A percentile compares a stretch with the other conserved stretches of the same genome.
phyloP scores from a whole-genome alignment of 2,113 vertebrate genomes.

The Pipa parva region DNA sequence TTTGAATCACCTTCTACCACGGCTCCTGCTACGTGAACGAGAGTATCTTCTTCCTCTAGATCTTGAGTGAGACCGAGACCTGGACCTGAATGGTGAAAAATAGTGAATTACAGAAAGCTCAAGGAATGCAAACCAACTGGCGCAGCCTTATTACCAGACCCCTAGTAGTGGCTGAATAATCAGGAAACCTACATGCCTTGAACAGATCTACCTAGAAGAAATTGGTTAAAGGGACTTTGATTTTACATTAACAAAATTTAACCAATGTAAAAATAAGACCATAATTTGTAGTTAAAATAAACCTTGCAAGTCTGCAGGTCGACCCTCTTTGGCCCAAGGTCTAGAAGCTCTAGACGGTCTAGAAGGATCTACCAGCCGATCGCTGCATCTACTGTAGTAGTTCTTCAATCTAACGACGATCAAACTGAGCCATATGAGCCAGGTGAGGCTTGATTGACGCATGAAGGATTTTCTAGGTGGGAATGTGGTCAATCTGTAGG shows the following conservation, averaged over 20 bases:
- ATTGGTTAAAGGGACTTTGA: constrained; percentile 72
- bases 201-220: constrained; percentile 71
- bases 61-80: constrained; percentile 73
- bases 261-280: constrained; percentile 58
- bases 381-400: constrained; percentile 83
- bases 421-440: constrained; percentile 86
- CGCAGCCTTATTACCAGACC: constrained; percentile 49
- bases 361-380: constrained; percentile 91
- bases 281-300: constrained; percentile 92
- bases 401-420: constrained; percentile 93
- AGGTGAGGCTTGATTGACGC: constrained; percentile 92
- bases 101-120: constrained; percentile 35
- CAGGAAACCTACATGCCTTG: constrained; percentile 64
- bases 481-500: constrained; percentile 84
- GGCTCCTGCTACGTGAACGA: constrained; percentile 75
- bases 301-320: constrained; percentile 94
- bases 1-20: constrained; percentile 69
- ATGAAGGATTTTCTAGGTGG: constrained; percentile 87
- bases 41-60: constrained; percentile 73
- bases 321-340: constrained; percentile 93
- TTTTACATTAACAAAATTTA: constrained; percentile 75
- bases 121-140: neutral
- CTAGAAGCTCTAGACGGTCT: constrained; percentile 89
- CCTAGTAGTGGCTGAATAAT: constrained; percentile 59
- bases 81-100: constrained; percentile 70